These are phyloP conservation scores for Corythucha ciliata DNA, from an alignment of 2,888 invertebrate genomes.

Conservation along the genomic window DNA sequence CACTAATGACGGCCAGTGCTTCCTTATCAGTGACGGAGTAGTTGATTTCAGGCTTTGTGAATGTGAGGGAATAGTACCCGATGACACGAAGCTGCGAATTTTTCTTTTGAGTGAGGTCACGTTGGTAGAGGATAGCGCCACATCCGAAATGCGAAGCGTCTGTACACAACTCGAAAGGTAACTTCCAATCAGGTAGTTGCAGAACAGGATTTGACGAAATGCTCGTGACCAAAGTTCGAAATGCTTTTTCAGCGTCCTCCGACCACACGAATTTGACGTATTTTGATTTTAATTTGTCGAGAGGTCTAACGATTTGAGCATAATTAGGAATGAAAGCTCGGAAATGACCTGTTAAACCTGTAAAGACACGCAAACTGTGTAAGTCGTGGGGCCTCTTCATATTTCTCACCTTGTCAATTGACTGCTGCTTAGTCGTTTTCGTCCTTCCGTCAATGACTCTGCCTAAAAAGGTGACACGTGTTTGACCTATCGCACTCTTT, in stretches of 20 bases:
- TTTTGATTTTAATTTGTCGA: conserved; percentile 1
- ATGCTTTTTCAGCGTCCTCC: neutral
- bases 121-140: conserved; percentile 9
- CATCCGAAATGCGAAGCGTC: conserved; percentile 1
- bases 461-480: neutral
- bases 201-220: conserved; percentile 6
- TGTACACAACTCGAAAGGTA: conserved; percentile 1
- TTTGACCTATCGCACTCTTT: neutral
- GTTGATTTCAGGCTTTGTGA: conserved; percentile 1
- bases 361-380: neutral
- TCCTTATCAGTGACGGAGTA: conserved; percentile 15
- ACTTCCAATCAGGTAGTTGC: conserved; percentile 9
- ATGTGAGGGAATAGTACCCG: conserved; percentile 2
- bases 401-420: neutral
- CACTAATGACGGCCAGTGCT: conserved; percentile 2
- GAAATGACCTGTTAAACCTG: neutral
- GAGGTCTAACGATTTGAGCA: conserved; percentile 1
- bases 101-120: neutral
- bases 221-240: neutral
- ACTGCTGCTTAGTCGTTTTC: conserved; percentile 4
- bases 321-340: neutral
- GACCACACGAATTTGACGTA: neutral
- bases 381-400: conserved; percentile 7
- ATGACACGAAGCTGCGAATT: neutral
- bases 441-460: neutral